phyloP scores from a whole-genome alignment of 2,888 invertebrate genomes.

The Sacculina carcini region DNA sequence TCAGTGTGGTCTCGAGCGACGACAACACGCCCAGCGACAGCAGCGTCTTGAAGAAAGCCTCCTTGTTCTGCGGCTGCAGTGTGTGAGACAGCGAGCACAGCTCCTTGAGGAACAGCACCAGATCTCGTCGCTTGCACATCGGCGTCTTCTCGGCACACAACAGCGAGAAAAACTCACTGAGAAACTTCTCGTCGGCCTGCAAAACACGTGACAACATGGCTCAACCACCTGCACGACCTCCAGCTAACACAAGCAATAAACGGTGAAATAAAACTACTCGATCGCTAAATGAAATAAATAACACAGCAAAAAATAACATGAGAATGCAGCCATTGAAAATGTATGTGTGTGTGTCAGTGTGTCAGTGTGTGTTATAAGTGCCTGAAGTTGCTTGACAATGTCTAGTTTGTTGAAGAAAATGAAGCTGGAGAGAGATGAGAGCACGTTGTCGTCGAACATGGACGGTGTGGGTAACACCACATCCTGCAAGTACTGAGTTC shows the following conservation, averaged over 20 bases:
- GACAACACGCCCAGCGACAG: constrained; percentile 64
- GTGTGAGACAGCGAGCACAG: constrained; percentile 98
- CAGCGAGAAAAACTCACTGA: constrained; percentile 77
- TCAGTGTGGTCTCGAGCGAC: constrained; percentile 66
- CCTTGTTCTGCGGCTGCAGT: constrained; percentile 85
- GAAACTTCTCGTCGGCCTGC: constrained; percentile 88
- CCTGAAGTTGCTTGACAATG: constrained; percentile 77
- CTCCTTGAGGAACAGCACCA: constrained; percentile 91
- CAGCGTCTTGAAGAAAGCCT: constrained; percentile 85
- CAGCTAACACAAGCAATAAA: too few relatives aligned
- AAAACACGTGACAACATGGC: constrained; percentile 4
- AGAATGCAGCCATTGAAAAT: neutral
- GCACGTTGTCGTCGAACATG: constrained; percentile 95
- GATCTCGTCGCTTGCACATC: constrained; percentile 60
- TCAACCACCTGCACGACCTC: neutral
- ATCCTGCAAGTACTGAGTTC: constrained; percentile 79
- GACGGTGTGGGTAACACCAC: constrained; percentile 95
- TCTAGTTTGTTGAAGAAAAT: constrained; percentile 99
- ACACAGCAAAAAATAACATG: neutral
- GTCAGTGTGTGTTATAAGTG: neutral
- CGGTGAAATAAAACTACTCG: neutral
- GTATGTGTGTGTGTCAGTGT: neutral
- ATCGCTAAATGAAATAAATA: too few relatives aligned
- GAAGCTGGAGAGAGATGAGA: constrained; percentile 90
- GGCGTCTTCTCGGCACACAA: constrained; percentile 68